Conservation (phyloP, 2,113 vertebrate genomes). For the Rhynchomys soricoides region DNA sequence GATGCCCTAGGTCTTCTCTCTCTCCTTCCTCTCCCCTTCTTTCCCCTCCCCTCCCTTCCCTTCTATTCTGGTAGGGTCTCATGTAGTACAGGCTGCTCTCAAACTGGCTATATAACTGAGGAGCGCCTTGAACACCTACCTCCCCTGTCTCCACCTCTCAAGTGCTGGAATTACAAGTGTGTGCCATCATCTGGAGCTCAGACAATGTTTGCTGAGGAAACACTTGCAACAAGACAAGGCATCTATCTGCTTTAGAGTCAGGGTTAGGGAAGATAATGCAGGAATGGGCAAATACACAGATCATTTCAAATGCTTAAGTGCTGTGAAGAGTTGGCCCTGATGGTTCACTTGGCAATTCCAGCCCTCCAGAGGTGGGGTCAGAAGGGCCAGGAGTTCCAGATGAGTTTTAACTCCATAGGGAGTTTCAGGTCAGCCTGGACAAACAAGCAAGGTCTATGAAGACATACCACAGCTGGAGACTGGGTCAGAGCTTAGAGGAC, state of each 20-base stretch:
- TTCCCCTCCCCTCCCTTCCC: no score
- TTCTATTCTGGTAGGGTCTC: background rate
- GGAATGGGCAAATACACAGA: background rate
- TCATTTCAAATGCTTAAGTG: background rate
- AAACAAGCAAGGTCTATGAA: background rate
- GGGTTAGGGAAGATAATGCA: background rate
- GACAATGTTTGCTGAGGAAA: background rate
- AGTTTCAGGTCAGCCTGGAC: background rate
- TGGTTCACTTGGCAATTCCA: background rate
- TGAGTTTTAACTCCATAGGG: background rate
- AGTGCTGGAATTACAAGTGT: background rate
- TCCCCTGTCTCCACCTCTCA: background rate
- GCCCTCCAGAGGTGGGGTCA: background rate
- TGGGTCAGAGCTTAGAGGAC: background rate
- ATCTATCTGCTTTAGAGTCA: background rate
- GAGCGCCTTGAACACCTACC: background rate
- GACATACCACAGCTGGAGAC: background rate
- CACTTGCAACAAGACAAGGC: background rate
- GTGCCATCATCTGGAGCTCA: background rate
- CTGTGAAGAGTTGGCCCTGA: background rate
- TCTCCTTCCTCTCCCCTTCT: background rate
- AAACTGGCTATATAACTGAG: background rate
- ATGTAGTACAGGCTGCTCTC: background rate
- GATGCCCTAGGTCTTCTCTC: background rate
- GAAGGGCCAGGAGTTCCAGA: background rate